phyloP scores from a whole-genome alignment of 2,888 invertebrate species.

The Luperina nickerlii region DNA sequence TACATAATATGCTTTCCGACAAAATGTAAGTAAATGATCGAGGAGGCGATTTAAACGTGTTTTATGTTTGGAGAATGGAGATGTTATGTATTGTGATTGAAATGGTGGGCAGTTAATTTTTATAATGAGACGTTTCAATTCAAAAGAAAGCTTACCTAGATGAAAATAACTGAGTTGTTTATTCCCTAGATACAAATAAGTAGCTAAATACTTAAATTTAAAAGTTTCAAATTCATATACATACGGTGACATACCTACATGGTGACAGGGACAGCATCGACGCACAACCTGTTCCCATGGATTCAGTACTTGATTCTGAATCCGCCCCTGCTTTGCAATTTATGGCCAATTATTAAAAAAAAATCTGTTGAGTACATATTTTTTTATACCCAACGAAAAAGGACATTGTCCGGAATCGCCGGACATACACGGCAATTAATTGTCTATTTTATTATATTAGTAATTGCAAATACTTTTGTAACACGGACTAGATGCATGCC shows the following conservation, averaged over 20 bases:
- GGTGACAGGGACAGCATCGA: background rate
- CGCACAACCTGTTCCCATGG: background rate
- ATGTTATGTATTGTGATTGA: conserved; percentile 37
- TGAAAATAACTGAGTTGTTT: background rate
- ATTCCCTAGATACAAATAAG: background rate
- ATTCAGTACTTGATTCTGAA: background rate
- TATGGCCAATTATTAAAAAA: background rate
- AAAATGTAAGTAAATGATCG: conserved; percentile 19
- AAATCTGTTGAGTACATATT: background rate
- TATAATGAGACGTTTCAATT: conserved; percentile 18
- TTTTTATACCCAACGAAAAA: too few species aligned
- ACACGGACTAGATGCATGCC: too few species aligned
- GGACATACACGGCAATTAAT: too few species aligned
- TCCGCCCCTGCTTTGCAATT: background rate
- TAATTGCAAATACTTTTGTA: too few species aligned
- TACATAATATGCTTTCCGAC: conserved; percentile 19
- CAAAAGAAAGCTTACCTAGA: background rate
- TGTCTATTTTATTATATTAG: too few species aligned
- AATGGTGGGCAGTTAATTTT: conserved; percentile 17
- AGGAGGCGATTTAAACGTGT: conserved; percentile 37
- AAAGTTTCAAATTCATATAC: background rate
- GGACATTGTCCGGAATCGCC: too few species aligned
- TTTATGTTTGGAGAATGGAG: conserved; percentile 6
- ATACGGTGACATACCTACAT: too few species aligned
- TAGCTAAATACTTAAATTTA: background rate